phyloP scores from a whole-genome alignment of 2,888 invertebrate species.

The Onthophagus sagittarius region DNA sequence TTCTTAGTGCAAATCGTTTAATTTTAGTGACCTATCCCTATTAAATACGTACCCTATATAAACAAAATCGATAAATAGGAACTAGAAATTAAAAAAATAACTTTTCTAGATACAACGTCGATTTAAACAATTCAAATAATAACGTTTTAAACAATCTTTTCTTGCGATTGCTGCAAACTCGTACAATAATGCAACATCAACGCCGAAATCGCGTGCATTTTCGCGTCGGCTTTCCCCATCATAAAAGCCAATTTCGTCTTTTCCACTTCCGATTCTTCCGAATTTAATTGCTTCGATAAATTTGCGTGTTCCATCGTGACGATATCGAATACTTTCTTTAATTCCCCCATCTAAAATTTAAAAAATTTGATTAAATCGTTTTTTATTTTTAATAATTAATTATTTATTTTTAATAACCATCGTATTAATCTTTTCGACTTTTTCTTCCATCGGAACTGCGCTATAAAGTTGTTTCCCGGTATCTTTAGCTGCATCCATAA shows the following conservation, averaged over 20 bases:
- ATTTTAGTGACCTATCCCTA: neutral
- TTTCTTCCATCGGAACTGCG: slow-evolving; percentile 62
- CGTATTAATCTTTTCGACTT: slow-evolving; percentile 75
- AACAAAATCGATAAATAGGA: neutral
- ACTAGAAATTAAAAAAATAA: neutral
- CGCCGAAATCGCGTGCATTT: slow-evolving; percentile 86
- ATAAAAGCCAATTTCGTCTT: slow-evolving; percentile 50
- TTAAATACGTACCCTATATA: neutral
- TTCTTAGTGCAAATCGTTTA: neutral
- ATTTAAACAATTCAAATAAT: slow-evolving; percentile 43
- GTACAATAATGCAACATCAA: slow-evolving; percentile 94
- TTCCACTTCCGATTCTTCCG: slow-evolving; percentile 46
- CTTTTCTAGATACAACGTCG: neutral
- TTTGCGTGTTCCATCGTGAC: slow-evolving; percentile 61
- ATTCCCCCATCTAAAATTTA: slow-evolving; percentile 63
- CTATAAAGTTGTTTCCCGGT: slow-evolving; percentile 79
- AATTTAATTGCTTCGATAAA: slow-evolving; percentile 49
- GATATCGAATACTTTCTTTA: slow-evolving; percentile 70
- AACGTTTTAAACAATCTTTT: slow-evolving; percentile 43
- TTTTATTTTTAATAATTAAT: no score
- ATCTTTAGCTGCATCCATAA: slow-evolving; percentile 86
- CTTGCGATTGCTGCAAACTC: slow-evolving; percentile 75
- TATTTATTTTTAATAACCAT: slow-evolving; percentile 66
- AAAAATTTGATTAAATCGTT: neutral
- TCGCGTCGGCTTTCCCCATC: slow-evolving; percentile 70